Percentiles rank a stretch among this genome's conserved stretches.
These are phyloP conservation scores for Picathartes gymnocephalus DNA, from an alignment of 2,113 vertebrate genomes.

Conservation along the genomic window DNA sequence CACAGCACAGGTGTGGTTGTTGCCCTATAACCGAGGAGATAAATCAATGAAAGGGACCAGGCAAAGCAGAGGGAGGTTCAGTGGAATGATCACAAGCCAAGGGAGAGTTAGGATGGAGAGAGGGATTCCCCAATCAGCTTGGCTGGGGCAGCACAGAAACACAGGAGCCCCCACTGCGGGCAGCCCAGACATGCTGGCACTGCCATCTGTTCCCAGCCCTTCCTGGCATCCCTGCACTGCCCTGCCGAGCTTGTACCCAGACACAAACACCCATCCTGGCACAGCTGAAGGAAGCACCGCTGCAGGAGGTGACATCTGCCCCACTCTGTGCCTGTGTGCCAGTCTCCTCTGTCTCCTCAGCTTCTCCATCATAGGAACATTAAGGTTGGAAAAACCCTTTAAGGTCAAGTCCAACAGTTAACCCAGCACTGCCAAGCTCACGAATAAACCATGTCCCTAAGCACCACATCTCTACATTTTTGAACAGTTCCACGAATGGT, in stretches of 20 bases:
- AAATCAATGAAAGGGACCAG: neutral
- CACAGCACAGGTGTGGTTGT: neutral
- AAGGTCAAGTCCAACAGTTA: neutral
- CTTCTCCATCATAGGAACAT: neutral
- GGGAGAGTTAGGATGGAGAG: neutral
- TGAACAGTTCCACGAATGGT: neutral
- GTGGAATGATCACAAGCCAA: neutral
- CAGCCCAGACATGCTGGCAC: neutral
- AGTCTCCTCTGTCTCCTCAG: neutral
- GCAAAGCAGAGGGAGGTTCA: neutral
- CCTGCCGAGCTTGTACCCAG: neutral
- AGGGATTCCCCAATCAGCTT: neutral
- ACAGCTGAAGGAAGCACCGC: neutral
- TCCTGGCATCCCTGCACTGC: neutral
- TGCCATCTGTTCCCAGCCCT: neutral
- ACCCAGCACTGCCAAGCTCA: neutral
- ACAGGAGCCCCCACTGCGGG: no score
- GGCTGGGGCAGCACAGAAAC: neutral
- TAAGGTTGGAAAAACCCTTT: neutral
- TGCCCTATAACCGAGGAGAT: fast-evolving
- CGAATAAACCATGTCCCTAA: neutral
- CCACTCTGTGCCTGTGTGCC: neutral
- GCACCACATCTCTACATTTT: neutral
- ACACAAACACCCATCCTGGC: neutral
- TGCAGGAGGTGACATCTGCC: neutral